Evolutionary conservation across 2,113 vertebrate species (phyloP).

Genomic region (Tinamus guttatus): DNA sequence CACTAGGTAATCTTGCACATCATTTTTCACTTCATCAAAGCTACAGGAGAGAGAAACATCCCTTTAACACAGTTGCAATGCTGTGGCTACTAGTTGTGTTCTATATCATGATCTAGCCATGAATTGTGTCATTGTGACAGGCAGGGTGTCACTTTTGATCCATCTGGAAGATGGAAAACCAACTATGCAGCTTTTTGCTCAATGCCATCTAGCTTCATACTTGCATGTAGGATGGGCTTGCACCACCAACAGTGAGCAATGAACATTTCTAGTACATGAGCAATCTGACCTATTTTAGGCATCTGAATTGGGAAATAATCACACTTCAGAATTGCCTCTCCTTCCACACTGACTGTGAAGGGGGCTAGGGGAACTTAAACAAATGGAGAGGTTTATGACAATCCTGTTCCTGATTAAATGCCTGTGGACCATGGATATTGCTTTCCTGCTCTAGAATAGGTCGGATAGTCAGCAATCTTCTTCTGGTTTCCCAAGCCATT

Average conservation of each 20-base stretch:
- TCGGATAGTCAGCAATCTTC: too few species aligned
- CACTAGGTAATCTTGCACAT: constrained; percentile 85
- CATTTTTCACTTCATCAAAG: constrained; percentile 85
- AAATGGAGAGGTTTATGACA: not conserved
- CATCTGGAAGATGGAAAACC: not conserved
- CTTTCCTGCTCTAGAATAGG: not conserved
- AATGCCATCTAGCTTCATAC: not conserved
- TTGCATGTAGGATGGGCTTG: not conserved
- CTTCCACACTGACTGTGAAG: not conserved
- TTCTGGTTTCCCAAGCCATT: not conserved
- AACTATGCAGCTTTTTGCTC: not conserved
- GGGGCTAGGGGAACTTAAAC: not conserved
- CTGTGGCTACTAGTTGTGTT: not conserved
- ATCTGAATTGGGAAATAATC: not conserved
- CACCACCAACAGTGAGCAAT: not conserved
- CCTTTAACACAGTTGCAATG: not conserved
- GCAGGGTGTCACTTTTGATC: not conserved
- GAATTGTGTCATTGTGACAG: not conserved
- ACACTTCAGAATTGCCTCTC: not conserved
- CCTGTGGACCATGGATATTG: not conserved
- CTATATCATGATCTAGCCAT: not conserved
- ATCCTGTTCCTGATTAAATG: too few species aligned
- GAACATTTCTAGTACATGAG: not conserved
- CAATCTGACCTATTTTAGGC: not conserved
- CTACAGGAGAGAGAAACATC: constrained; percentile 69